Evolutionary conservation across 2,797 vertebrate species (phyloP).

Genomic region (Arrhamphus sclerolepis): DNA sequence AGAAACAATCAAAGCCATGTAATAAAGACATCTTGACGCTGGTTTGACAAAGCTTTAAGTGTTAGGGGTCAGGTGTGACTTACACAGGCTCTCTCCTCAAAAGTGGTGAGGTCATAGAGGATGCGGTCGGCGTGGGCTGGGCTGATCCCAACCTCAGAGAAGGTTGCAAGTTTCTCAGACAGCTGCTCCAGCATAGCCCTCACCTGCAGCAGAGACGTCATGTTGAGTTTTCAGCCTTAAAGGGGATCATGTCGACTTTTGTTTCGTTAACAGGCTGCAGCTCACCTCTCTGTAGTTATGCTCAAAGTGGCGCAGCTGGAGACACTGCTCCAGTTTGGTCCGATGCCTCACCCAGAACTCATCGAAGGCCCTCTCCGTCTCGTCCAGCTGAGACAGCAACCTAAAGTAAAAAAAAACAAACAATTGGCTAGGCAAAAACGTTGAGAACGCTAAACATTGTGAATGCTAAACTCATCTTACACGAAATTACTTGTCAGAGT

Average conservation of each 20-base stretch:
- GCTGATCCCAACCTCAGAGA: slow-evolving; percentile 92
- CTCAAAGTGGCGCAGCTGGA: slow-evolving; percentile 92
- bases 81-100: slow-evolving; percentile 89
- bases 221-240: slow-evolving; percentile 7
- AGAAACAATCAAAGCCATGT: too few relatives aligned
- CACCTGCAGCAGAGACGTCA: slow-evolving; percentile 79
- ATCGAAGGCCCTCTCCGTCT: slow-evolving; percentile 93
- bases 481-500: too few relatives aligned
- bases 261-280: neutral
- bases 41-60: neutral
- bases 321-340: slow-evolving; percentile 93
- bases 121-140: slow-evolving; percentile 89
- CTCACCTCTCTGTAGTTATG: slow-evolving; percentile 93
- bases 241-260: neutral
- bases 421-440: neutral
- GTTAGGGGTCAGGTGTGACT: slow-evolving; percentile 63
- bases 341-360: slow-evolving; percentile 96
- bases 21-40: too few relatives aligned
- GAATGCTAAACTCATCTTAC: too few relatives aligned
- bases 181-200: slow-evolving; percentile 84
- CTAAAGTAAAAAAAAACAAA: slow-evolving; percentile 65
- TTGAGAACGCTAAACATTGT: too few relatives aligned
- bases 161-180: slow-evolving; percentile 85
- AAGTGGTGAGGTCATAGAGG: slow-evolving; percentile 85
- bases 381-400: slow-evolving; percentile 90